Percentiles rank a stretch among this genome's conserved stretches.
Evolutionary conservation across 2,113 vertebrate genomes (phyloP).

Genomic region (Varanus salvator): DNA sequence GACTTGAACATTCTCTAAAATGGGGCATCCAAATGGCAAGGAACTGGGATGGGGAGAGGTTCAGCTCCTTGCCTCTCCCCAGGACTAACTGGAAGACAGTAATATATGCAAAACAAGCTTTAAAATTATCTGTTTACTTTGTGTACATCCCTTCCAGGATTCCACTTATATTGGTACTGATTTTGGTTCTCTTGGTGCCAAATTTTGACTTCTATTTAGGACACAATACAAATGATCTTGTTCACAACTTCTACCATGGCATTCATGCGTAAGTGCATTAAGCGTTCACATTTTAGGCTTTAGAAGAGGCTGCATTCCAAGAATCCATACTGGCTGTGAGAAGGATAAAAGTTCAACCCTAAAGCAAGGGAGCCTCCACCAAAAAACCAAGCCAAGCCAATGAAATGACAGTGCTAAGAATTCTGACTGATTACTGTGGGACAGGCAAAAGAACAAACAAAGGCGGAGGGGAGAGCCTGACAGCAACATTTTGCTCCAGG

Average conservation of each 20-base stretch:
- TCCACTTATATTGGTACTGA: neutral
- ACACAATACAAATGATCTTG: neutral
- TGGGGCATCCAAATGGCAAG: neutral
- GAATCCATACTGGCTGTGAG: neutral
- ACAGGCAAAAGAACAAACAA: neutral
- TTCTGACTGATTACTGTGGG: no score
- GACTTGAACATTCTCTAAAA: neutral
- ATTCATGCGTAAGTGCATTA: neutral
- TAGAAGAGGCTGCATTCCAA: slow-evolving; percentile 7
- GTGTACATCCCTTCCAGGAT: neutral
- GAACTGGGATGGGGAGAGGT: no score
- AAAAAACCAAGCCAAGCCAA: neutral
- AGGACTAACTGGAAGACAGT: neutral
- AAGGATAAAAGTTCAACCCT: neutral
- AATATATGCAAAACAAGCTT: neutral
- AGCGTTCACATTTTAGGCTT: neutral
- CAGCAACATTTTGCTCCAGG: no score
- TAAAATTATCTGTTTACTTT: neutral
- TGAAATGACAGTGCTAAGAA: no score
- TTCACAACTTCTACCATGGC: neutral
- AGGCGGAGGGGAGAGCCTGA: neutral
- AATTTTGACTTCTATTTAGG: neutral
- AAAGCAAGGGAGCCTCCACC: neutral
- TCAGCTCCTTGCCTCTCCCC: neutral
- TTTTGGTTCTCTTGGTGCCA: no score